Evolutionary conservation across 2,113 vertebrate species (phyloP).

Genomic region (Aptenodytes forsteri): DNA sequence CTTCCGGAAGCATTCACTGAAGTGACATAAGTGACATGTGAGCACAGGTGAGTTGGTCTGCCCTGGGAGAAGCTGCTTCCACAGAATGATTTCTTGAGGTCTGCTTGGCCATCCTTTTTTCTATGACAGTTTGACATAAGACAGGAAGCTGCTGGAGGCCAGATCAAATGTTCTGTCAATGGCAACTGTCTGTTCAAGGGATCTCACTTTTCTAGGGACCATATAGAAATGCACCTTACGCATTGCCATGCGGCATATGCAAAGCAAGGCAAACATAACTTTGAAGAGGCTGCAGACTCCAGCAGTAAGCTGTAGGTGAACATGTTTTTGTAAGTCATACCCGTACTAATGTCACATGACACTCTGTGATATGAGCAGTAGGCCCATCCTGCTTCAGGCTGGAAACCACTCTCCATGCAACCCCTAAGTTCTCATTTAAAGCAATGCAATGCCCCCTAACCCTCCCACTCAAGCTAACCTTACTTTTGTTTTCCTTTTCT

Average conservation of each 20-base stretch:
- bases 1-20: background rate
- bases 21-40: background rate
- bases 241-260: background rate
- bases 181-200: background rate
- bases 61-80: background rate
- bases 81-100: background rate
- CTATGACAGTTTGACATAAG: background rate
- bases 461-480: background rate
- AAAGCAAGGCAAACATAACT: background rate
- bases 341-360: rapidly evolving
- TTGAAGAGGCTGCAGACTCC: background rate
- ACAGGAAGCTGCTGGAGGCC: background rate
- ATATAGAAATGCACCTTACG: background rate
- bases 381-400: background rate
- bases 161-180: background rate
- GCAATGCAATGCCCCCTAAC: background rate
- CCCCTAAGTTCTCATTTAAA: background rate
- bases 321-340: background rate
- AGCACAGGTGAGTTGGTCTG: background rate
- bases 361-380: background rate
- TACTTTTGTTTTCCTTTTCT: background rate
- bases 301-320: background rate
- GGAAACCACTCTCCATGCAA: background rate
- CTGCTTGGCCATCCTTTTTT: background rate
- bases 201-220: background rate